Percentiles rank a stretch among this genome's conserved stretches.
Conservation (phyloP, 2,113 vertebrate species). For the Syngnathus scovelli region DNA sequence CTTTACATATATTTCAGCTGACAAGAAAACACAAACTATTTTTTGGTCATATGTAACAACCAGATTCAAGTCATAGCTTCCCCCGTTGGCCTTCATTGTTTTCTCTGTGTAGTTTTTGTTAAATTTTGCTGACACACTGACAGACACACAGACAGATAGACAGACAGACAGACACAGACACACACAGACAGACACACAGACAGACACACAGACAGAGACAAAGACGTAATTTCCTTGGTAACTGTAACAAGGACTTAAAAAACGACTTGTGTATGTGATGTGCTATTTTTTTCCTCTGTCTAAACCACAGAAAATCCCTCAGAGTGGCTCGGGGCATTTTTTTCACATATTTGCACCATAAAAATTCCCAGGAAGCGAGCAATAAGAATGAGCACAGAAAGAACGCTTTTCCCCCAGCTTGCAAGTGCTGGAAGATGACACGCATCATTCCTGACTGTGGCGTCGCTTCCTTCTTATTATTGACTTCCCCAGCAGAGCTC, state of each 20-base stretch:
- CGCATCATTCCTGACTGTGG: slow-evolving; percentile 7
- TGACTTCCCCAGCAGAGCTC: slow-evolving; percentile 27
- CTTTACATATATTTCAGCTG: background rate
- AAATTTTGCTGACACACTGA: background rate
- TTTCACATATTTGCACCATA: background rate
- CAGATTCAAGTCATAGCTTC: background rate
- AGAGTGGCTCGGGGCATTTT: background rate
- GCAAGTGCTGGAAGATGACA: slow-evolving; percentile 22
- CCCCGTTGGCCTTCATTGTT: background rate
- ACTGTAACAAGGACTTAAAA: background rate
- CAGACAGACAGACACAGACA: background rate
- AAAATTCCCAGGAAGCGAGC: slow-evolving; percentile 15
- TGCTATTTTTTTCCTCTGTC: slow-evolving; percentile 6
- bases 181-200: background rate
- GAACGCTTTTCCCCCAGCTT: slow-evolving; percentile 7
- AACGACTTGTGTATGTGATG: background rate
- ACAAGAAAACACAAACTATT: background rate
- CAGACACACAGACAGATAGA: background rate
- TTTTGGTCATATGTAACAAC: background rate
- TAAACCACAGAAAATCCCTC: slow-evolving; percentile 8
- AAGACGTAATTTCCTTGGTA: slow-evolving; percentile 3
- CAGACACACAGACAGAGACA: background rate
- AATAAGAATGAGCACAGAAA: background rate
- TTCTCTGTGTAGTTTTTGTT: background rate
- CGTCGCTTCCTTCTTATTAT: slow-evolving; percentile 28